phyloP scores from a whole-genome alignment of 2,113 vertebrate species.

The Anarhynchus alexandrinus region DNA sequence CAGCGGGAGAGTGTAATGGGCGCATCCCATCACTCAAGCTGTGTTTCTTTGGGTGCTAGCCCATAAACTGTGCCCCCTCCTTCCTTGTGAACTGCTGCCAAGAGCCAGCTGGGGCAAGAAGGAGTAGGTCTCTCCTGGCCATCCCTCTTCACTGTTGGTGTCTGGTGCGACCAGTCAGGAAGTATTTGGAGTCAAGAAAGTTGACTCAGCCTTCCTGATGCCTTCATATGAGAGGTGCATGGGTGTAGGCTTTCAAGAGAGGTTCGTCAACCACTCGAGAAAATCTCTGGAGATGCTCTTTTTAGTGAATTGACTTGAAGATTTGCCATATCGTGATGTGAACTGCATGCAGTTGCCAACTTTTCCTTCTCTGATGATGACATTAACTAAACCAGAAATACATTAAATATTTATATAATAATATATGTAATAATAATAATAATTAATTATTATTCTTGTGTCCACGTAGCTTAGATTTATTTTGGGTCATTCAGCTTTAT shows the following conservation, averaged over 20 bases:
- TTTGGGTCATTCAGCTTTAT: background rate
- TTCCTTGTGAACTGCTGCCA: background rate
- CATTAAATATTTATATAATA: background rate
- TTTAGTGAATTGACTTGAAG: background rate
- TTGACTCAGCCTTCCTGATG: background rate
- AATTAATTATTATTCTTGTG: background rate
- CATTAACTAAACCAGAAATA: background rate
- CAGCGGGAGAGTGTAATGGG: background rate
- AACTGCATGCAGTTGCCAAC: background rate
- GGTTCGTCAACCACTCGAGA: background rate
- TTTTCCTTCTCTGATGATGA: background rate
- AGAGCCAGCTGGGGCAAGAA: background rate
- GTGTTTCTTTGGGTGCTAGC: background rate
- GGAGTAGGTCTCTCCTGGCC: background rate
- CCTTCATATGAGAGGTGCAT: background rate
- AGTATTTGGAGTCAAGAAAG: background rate
- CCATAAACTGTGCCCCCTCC: rapidly evolving
- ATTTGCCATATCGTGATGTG: background rate
- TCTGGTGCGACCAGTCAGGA: background rate
- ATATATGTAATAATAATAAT: no score
- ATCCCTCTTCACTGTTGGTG: background rate
- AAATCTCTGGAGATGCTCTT: background rate
- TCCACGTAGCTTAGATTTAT: background rate
- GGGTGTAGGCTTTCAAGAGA: background rate
- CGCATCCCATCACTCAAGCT: background rate